A percentile compares a stretch with the other conserved stretches of the same genome.
Evolutionary conservation across 2,113 vertebrate species (phyloP).

Genomic region (Ivindomyrus marchei): DNA sequence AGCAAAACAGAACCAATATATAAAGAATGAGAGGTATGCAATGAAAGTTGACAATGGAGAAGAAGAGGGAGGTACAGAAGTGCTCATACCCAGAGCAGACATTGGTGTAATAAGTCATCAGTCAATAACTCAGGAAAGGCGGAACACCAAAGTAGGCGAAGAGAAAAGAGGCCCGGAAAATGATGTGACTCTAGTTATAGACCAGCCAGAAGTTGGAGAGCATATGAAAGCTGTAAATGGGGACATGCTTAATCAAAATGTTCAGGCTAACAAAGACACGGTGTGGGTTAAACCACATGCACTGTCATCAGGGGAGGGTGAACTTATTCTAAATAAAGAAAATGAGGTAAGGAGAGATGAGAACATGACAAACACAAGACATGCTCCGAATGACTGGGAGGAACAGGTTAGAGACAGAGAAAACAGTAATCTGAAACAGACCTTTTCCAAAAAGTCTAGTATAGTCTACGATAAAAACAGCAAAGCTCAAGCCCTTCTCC

Average conservation of each 20-base stretch:
- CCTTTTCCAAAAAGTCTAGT: background rate
- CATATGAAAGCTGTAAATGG: conserved; percentile 53
- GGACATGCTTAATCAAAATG: conserved; percentile 50
- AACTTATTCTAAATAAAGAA: background rate
- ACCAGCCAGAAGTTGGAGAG: conserved; percentile 23
- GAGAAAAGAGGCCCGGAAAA: conserved; percentile 16
- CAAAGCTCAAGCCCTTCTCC: background rate
- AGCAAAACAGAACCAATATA: conserved; percentile 60
- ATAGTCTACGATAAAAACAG: background rate
- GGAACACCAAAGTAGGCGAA: background rate
- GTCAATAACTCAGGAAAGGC: background rate
- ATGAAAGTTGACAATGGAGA: conserved; percentile 31
- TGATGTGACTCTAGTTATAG: background rate
- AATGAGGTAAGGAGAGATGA: background rate
- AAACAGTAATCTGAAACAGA: conserved; percentile 29
- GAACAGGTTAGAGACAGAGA: conserved; percentile 32
- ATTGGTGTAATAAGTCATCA: background rate
- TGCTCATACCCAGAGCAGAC: conserved; percentile 21
- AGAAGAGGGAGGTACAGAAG: conserved; percentile 18
- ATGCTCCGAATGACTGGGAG: background rate
- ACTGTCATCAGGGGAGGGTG: background rate
- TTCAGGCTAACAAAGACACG: conserved; percentile 31
- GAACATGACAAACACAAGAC: background rate
- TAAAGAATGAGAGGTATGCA: conserved; percentile 56
- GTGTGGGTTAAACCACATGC: background rate